Evolutionary conservation across 1,140 invertebrate species (phyloP).

Genomic region (Meteorus sp.): DNA sequence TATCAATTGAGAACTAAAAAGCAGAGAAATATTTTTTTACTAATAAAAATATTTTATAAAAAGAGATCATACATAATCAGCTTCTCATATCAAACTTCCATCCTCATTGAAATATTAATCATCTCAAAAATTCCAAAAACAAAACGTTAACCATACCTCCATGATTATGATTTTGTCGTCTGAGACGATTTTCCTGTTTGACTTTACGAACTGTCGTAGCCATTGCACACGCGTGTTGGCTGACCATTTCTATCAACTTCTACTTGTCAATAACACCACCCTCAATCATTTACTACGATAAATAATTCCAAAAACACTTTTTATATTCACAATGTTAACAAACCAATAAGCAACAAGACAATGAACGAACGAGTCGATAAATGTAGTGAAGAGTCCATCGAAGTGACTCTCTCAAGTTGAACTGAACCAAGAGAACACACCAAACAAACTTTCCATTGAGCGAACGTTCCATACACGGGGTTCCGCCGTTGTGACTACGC

Average conservation of each 20-base stretch:
- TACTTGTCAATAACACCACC: slow-evolving; percentile 5
- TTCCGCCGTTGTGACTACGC: slow-evolving; percentile 56
- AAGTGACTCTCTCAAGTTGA: slow-evolving; percentile 32
- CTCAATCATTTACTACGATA: neutral
- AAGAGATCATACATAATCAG: too few relatives aligned
- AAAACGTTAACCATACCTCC: slow-evolving; percentile 34
- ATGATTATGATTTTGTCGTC: slow-evolving; percentile 48
- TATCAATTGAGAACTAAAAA: too few relatives aligned
- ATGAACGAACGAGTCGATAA: neutral
- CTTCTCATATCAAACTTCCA: too few relatives aligned
- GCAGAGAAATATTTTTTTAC: neutral
- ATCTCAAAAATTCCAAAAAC: slow-evolving; percentile 60
- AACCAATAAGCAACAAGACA: too few relatives aligned
- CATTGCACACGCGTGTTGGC: slow-evolving; percentile 55
- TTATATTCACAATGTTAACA: neutral
- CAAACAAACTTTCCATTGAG: slow-evolving; percentile 59
- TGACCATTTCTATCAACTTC: slow-evolving; percentile 51
- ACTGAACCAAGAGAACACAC: slow-evolving; percentile 52
- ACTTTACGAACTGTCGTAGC: slow-evolving; percentile 55
- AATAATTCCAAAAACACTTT: neutral
- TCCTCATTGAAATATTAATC: too few relatives aligned
- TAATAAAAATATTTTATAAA: neutral
- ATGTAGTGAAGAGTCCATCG: slow-evolving; percentile 14
- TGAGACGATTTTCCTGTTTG: slow-evolving; percentile 53
- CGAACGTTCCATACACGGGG: slow-evolving; percentile 48